Percentiles rank a stretch among this genome's conserved stretches.
Evolutionary conservation across 1,140 invertebrate genomes (phyloP).

Genomic region (Drosophila ohnishii): DNA sequence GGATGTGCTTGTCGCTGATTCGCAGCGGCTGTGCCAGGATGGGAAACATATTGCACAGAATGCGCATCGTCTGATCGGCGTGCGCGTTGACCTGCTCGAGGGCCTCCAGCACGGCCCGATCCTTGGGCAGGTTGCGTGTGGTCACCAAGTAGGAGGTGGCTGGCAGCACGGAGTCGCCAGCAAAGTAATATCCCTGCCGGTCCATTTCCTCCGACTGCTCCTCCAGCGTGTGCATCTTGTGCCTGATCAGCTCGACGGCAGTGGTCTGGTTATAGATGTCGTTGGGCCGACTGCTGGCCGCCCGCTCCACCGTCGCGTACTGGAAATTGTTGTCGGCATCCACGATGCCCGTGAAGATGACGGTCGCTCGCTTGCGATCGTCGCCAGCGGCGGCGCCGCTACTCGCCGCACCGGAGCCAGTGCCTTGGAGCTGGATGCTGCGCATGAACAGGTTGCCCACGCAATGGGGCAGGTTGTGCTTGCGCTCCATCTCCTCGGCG

Average conservation of each 20-base stretch:
- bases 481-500: slow-evolving; percentile 72
- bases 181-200: slow-evolving; percentile 66
- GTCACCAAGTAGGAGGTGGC: slow-evolving; percentile 69
- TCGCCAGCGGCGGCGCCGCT: slow-evolving; percentile 42
- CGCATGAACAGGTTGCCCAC: slow-evolving; percentile 76
- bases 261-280: slow-evolving; percentile 78
- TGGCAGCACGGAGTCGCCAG: slow-evolving; percentile 67
- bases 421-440: slow-evolving; percentile 73
- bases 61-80: slow-evolving; percentile 75
- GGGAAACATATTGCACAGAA: slow-evolving; percentile 79
- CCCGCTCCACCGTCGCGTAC: slow-evolving; percentile 73
- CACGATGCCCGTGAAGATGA: slow-evolving; percentile 78
- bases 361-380: slow-evolving; percentile 68
- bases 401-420: slow-evolving; percentile 27
- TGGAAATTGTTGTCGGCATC: slow-evolving; percentile 79
- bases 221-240: slow-evolving; percentile 63
- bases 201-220: slow-evolving; percentile 48
- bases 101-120: slow-evolving; percentile 50
- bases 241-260: slow-evolving; percentile 69
- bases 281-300: slow-evolving; percentile 65
- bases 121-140: slow-evolving; percentile 60
- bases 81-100: slow-evolving; percentile 67
- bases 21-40: slow-evolving; percentile 73
- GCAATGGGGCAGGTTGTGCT: slow-evolving; percentile 72
- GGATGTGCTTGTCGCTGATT: slow-evolving; percentile 73